Base-by-base conservation (phyloP, 2,888 invertebrate species). In the Sphaeridia pumilis region DNA sequence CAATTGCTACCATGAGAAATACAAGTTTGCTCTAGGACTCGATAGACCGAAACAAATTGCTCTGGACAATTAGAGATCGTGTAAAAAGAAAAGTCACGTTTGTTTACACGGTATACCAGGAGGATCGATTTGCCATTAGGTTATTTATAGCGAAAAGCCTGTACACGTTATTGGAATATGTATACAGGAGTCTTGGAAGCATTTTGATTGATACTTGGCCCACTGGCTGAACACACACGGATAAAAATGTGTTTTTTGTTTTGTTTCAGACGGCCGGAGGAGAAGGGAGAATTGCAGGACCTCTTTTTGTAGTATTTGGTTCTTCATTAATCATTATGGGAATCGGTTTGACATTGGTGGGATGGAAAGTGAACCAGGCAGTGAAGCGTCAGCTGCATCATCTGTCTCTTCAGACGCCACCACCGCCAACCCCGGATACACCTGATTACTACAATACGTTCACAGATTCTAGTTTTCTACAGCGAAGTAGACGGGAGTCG, bases 261-360 rank as follows among this genome's bases (percentile, higher is more conserved):
- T 46, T 46, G n/a, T 26, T 49, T 49, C 14, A 34, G 4, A 21
- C 54, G 24, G 52, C 60, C 3, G 44, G 60, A 4, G 59, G 58
- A 34, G 58, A 63, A 45, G 63, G 60, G 36, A 58, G 58, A 47
- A 51, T 63, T 2, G 63, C 63, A 12, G 63, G 63, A 1, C 63
- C 63, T 14, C 54, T 60, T 42, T 63, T 61, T 49, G 48, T 61
- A 4, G 56, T 61, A 14, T 48, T 63, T 21, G 63, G 63, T 7
- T 56, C 57, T 5, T 44, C 35, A 4, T 43, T 63, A 20, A 48
- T 61, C 7, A 43, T 60, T 38, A 20, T 60, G 20, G 63, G 63
- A 12, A 44, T 59, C 26, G 54, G 53, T 3, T 42, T 63, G 2
- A 57, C 58, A 2, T 21, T 57, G 2, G 52, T 63, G 3, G 57